A percentile compares a stretch with the other conserved stretches of the same genome.
Conservation (phyloP, 1,140 invertebrate genomes). For the Camponotus pennsylvanicus region DNA sequence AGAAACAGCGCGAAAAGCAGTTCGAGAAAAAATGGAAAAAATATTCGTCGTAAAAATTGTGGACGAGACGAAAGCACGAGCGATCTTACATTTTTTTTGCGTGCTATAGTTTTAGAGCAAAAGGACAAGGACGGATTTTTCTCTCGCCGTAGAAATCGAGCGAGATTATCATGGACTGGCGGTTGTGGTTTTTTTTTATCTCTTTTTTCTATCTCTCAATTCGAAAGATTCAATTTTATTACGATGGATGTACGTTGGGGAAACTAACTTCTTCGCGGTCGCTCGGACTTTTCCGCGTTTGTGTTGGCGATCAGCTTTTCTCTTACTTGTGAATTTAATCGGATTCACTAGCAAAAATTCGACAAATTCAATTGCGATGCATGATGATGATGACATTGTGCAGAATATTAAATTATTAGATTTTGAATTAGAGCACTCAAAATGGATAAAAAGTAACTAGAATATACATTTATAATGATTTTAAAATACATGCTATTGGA, state of each 20-base stretch:
- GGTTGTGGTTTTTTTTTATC: conserved; percentile 30
- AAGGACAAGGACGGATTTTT: conserved; percentile 13
- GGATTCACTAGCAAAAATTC: conserved; percentile 7
- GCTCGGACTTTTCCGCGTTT: conserved; percentile 42
- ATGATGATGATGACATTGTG: neutral
- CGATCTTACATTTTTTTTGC: conserved; percentile 10
- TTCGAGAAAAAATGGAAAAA: neutral
- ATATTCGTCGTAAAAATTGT: conserved; percentile 23
- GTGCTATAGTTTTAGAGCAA: conserved; percentile 24
- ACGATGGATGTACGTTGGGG: conserved; percentile 49
- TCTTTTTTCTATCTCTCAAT: conserved; percentile 12
- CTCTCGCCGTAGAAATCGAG: conserved; percentile 18
- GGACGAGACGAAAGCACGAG: neutral
- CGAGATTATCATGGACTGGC: conserved; percentile 29
- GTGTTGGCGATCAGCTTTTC: conserved; percentile 39
- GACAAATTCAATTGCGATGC: neutral
- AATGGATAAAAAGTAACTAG: neutral
- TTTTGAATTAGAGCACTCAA: neutral
- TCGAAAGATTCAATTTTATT: conserved; percentile 56
- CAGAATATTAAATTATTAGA: neutral
- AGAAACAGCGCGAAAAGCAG: neutral
- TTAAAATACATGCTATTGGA: neutral
- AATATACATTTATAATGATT: neutral
- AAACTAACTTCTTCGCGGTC: conserved; percentile 48
- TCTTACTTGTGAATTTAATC: conserved; percentile 18